Base-by-base conservation (phyloP, 2,888 invertebrate species). In the Agriopis aurantiaria region DNA sequence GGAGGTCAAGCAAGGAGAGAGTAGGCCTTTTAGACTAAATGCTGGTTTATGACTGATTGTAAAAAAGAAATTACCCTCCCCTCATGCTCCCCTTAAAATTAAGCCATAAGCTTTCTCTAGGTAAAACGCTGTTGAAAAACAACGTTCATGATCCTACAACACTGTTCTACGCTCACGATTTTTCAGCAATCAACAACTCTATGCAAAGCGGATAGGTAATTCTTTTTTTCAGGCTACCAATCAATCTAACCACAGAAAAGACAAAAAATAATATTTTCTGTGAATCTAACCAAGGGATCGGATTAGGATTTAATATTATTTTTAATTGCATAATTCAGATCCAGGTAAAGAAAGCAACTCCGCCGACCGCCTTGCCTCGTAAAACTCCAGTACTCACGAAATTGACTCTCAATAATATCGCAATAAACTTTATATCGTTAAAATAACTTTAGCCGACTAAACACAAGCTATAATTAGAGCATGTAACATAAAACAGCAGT, bases 371-470 rank as follows among this genome's bases (percentile, higher is more conserved):
- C 23, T 45, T 33, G 46, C 40, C 45, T 65, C 61, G 62, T 65
- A 69, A 69, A 69, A 69, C 48, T 64, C 55, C 23, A 55, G 9
- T 9, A 11, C 43, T n/a, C 61, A 58, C 52, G 65, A 65, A 69
- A 61, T 61, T 17, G 65, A 43, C 63, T 63, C 68, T 63, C 43
- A 49, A 62, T 61, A 67, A 58, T 65, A 72, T 56, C 61, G 64
- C 59, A 53, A 69, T 69, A 78, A 78, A 80, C 74, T 82, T 82
- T 80, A 84, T 73, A 71, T 73, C 74, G 62, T 69, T 69, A 75
- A 83, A 86, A 86, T 84, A 83, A 76, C 81, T 79, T 82, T 76
- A 72, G 78, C 80, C 82, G 84, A 79, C 85, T 85, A 86, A 86
- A 86, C 85, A 86, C 68, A 74, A 65, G 75, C 80, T 82, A 82